Evolutionary conservation across 2,113 vertebrate genomes (phyloP), one percentile per base, ranked within the genome.

Genomic region (Anolis sagrei): DNA sequence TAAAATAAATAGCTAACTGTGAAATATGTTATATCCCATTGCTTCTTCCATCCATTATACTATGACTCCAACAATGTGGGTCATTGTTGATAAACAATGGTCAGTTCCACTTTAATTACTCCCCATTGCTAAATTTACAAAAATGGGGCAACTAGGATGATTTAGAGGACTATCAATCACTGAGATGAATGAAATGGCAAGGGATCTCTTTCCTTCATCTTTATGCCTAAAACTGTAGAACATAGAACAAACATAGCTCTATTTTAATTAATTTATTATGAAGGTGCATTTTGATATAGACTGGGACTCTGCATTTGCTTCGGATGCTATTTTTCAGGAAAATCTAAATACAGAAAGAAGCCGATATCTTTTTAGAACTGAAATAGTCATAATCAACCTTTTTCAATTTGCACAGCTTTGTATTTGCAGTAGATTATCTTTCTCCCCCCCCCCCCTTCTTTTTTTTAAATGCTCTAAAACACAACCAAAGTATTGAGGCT

Each of bases 401-500:
- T 92, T 90, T 89, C 49, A 77, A 79, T 87, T 79, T 64, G 82
- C 81, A 8, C 78, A 82, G 80, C 54, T 93, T 88, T 89, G 82
- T 0, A 1, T 81, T 88, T 91, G 83, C 76, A 92, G 11, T 76
- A 89, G 91, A 90, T 95, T 91, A 94, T 91, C 83, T 29, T 39
- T 68, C 13, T 73, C n/a, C 34, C 32, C 1, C 3, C 77, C 58
- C 25, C 3, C 19, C 18, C 68, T 32, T 13, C 2, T 16, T 16
- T 14, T 58, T 58, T 14, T 58, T 58, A 58, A 79, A 58, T 85
- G 81, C 89, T 89, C 89, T 93, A 93, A 91, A 93, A 92, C 79
- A 84, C 86, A 92, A 76, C 90, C 93, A 89, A 89, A 93, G 70
- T 91, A 83, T 87, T 75, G 81, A 85, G 89, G 86, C 82, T 86